Evolutionary conservation across 2,888 invertebrate genomes (phyloP).

Genomic region (Ormyrus labotus): DNA sequence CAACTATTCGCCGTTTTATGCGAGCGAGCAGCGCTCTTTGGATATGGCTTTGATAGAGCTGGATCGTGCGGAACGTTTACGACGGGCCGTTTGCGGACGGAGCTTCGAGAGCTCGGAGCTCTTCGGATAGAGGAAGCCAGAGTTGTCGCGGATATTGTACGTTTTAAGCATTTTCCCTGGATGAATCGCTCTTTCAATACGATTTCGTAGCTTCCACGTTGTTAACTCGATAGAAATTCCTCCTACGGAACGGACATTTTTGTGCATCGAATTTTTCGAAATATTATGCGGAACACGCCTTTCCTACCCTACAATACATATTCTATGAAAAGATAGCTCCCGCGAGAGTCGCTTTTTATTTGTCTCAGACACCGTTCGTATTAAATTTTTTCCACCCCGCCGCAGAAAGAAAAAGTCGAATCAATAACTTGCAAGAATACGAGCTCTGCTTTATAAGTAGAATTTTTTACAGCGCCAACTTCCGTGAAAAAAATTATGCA

Average conservation of each 20-base stretch:
- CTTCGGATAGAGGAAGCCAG: not conserved
- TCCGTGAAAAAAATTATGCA: too few relatives aligned
- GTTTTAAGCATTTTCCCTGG: too few relatives aligned
- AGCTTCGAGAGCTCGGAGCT: not conserved
- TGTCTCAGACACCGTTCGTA: slow-evolving; percentile 10
- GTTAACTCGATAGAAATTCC: too few relatives aligned
- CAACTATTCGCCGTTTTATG: slow-evolving; percentile 44
- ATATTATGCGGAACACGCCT: not conserved
- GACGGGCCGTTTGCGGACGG: not conserved
- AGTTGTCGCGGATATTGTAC: not conserved
- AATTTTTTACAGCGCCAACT: too few relatives aligned
- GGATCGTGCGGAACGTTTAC: slow-evolving; percentile 23
- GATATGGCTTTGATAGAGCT: slow-evolving; percentile 14
- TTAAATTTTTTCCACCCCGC: slow-evolving; percentile 8
- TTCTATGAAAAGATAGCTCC: not conserved
- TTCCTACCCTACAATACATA: not conserved
- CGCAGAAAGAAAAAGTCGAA: slow-evolving; percentile 5
- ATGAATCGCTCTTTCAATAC: too few relatives aligned
- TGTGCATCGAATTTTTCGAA: not conserved
- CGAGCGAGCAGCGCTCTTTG: not conserved
- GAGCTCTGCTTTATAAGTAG: too few relatives aligned
- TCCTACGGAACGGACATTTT: not conserved
- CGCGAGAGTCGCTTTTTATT: slow-evolving; percentile 34
- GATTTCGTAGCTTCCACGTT: too few relatives aligned
- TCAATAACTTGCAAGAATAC: not conserved